phyloP scores from a whole-genome alignment of 1,140 invertebrate species.

The Bradynema listronoti region DNA sequence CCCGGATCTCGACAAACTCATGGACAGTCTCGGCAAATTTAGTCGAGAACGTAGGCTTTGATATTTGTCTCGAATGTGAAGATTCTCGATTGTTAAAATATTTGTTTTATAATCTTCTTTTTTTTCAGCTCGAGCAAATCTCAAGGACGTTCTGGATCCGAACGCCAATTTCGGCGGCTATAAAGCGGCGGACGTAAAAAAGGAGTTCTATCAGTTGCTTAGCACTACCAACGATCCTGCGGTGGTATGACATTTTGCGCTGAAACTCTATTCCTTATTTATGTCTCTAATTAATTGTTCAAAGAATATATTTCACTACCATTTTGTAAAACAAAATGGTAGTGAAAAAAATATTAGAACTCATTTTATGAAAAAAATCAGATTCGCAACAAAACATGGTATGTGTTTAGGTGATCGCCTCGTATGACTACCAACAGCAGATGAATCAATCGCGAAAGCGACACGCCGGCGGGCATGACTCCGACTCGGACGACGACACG shows the following conservation, averaged over 20 bases:
- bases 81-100: not conserved
- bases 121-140: constrained; percentile 39
- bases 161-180: constrained; percentile 42
- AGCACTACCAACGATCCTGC: constrained; percentile 53
- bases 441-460: constrained; percentile 8
- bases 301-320: constrained; percentile 8
- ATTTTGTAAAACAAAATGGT: not conserved
- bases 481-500: constrained; percentile 33
- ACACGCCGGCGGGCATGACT: constrained; percentile 18
- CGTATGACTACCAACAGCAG: constrained; percentile 33
- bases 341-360: not conserved
- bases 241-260: constrained; percentile 30
- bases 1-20: constrained; percentile 47
- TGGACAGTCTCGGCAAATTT: constrained; percentile 40
- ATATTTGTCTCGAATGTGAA: constrained; percentile 19
- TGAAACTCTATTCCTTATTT: too few species aligned
- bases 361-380: not conserved
- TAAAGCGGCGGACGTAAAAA: constrained; percentile 51
- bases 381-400: not conserved
- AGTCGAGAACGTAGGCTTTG: constrained; percentile 46
- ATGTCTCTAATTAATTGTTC: not conserved
- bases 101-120: not conserved
- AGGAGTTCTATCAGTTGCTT: constrained; percentile 53
- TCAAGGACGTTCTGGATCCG: constrained; percentile 39
- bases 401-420: constrained; percentile 31